phyloP scores from a whole-genome alignment of 2,888 invertebrate species.

The Acanthococcus lagerstroemiae region DNA sequence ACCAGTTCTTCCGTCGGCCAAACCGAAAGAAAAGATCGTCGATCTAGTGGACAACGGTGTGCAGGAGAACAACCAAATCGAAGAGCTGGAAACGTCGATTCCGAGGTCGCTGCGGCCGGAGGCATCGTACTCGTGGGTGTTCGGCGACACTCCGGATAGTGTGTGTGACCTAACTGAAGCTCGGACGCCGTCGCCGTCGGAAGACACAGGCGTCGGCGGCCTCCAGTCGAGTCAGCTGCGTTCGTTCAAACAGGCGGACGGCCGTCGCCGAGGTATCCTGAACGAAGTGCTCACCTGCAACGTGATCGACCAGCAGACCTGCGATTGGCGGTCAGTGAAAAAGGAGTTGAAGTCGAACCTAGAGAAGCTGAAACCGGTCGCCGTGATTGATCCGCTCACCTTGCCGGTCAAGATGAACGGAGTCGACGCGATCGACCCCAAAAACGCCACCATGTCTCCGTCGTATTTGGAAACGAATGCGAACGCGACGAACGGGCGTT shows the following conservation, averaged over 20 bases:
- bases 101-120: neutral
- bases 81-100: neutral
- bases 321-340: slow-evolving; percentile 22
- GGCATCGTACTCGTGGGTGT: slow-evolving; percentile 32
- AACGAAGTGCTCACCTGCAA: slow-evolving; percentile 20
- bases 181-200: too few relatives aligned
- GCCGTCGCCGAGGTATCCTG: neutral
- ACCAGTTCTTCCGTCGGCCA: neutral
- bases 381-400: slow-evolving; percentile 30
- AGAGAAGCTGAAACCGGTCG: slow-evolving; percentile 24
- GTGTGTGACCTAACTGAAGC: neutral
- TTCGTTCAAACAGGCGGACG: slow-evolving; percentile 20
- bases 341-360: slow-evolving; percentile 19
- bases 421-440: slow-evolving; percentile 38
- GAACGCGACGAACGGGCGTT: slow-evolving; percentile 3
- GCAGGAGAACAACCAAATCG: slow-evolving; percentile 26
- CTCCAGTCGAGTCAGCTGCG: neutral
- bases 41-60: neutral
- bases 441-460: slow-evolving; percentile 8
- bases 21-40: neutral
- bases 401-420: slow-evolving; percentile 33
- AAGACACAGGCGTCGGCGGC: neutral
- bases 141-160: slow-evolving; percentile 19
- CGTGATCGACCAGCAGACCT: slow-evolving; percentile 23
- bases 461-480: slow-evolving; percentile 1